phyloP scores from a whole-genome alignment of 2,797 vertebrate genomes.

The Chromis chromis region DNA sequence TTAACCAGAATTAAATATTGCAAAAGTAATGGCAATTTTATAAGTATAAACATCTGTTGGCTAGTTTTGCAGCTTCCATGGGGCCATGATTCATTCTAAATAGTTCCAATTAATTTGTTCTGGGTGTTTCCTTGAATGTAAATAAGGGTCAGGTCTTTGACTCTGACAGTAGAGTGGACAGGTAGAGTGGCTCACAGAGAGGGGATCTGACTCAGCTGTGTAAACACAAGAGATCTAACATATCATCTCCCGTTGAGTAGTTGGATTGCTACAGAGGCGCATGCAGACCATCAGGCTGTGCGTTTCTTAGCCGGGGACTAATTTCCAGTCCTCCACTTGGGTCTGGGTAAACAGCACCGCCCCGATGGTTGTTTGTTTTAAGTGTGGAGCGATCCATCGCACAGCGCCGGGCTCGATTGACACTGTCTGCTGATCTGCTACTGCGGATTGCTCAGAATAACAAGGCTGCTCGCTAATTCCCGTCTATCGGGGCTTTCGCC shows the following conservation, averaged over 20 bases:
- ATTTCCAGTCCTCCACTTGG: conserved; percentile 73
- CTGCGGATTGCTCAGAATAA: conserved; percentile 87
- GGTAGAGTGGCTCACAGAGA: conserved; percentile 46
- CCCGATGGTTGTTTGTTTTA: conserved; percentile 84
- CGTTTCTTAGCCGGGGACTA: conserved; percentile 64
- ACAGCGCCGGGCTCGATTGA: conserved; percentile 88
- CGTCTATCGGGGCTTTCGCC: conserved; percentile 82
- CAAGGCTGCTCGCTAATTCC: conserved; percentile 87
- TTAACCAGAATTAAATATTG: background rate
- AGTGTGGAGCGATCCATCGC: conserved; percentile 84
- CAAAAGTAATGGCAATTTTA: background rate
- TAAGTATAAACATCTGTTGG: background rate
- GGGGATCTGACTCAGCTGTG: conserved; percentile 40
- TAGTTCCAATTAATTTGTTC: background rate
- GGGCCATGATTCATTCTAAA: background rate
- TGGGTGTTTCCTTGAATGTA: conserved; percentile 1
- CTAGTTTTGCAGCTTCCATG: background rate
- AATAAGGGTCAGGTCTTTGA: conserved; percentile 4
- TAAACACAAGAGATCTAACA: conserved; percentile 45
- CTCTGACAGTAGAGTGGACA: conserved; percentile 43
- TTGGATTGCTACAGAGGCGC: conserved; percentile 63
- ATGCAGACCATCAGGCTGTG: conserved; percentile 58
- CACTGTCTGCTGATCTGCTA: conserved; percentile 87
- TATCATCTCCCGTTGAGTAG: conserved; percentile 54
- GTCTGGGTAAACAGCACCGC: conserved; percentile 82